Evolutionary conservation across 1,140 invertebrate species (phyloP).

Genomic region (Acromyrmex echinatior): DNA sequence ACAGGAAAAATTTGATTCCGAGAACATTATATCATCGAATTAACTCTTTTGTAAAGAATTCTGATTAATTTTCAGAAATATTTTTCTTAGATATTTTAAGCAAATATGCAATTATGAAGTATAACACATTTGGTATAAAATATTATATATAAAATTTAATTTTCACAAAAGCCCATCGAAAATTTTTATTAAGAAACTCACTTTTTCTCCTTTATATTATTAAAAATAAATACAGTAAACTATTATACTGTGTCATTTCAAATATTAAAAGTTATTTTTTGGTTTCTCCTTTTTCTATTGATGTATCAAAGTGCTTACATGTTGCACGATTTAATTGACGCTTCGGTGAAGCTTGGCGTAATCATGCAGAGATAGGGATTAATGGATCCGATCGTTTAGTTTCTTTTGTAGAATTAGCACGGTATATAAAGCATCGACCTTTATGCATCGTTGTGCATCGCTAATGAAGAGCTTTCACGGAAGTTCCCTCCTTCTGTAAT

Average conservation of each 20-base stretch:
- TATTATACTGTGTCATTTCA: neutral
- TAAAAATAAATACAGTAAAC: neutral
- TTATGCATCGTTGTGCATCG: conserved; percentile 56
- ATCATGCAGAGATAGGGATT: conserved; percentile 1
- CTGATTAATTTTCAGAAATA: conserved; percentile 4
- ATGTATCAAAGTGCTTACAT: neutral
- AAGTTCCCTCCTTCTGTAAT: conserved; percentile 37
- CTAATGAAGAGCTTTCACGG: conserved; percentile 61
- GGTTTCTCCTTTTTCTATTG: neutral
- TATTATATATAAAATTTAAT: neutral
- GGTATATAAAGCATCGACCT: conserved; percentile 44
- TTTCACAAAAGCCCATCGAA: neutral
- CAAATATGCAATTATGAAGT: neutral
- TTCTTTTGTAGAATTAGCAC: conserved; percentile 42
- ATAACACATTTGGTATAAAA: neutral
- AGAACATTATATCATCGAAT: neutral
- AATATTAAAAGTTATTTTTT: neutral
- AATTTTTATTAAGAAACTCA: neutral
- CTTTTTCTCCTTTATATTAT: neutral
- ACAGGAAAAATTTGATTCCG: neutral
- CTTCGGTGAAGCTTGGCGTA: neutral
- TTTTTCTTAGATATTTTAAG: neutral
- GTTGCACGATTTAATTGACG: conserved; percentile 1
- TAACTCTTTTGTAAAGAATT: neutral
- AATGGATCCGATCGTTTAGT: conserved; percentile 27